phyloP scores from a whole-genome alignment of 2,888 invertebrate species.

The Brachyopa scutellaris region DNA sequence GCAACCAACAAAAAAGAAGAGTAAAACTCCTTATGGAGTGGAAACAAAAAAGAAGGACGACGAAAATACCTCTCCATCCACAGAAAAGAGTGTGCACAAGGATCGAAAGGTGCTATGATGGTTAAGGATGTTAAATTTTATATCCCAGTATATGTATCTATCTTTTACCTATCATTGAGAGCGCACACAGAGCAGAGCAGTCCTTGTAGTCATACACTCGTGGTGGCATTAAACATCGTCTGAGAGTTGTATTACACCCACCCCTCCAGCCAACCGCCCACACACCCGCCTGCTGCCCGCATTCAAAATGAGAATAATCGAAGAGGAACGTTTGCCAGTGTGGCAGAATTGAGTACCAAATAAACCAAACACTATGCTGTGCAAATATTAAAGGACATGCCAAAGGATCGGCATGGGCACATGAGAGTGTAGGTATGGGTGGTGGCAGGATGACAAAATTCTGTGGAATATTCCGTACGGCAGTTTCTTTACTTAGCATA shows the following conservation, averaged over 20 bases:
- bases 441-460: slow-evolving; percentile 18
- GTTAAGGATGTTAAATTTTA: slow-evolving; percentile 71
- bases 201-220: slow-evolving; percentile 2
- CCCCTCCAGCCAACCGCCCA: background rate
- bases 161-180: slow-evolving; percentile 25
- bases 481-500: background rate
- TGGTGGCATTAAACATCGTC: slow-evolving; percentile 59
- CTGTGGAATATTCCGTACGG: slow-evolving; percentile 14
- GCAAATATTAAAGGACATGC: slow-evolving; percentile 71
- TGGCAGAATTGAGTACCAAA: slow-evolving; percentile 69
- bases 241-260: slow-evolving; percentile 44
- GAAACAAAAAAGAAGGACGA: slow-evolving; percentile 33
- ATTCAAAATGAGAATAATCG: slow-evolving; percentile 64
- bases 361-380: slow-evolving; percentile 68
- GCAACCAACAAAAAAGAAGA: background rate
- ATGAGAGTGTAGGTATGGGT: background rate
- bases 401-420: slow-evolving; percentile 33
- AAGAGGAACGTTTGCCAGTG: slow-evolving; percentile 63
- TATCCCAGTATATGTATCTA: slow-evolving; percentile 42
- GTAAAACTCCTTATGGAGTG: slow-evolving; percentile 16
- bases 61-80: slow-evolving; percentile 33
- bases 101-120: slow-evolving; percentile 70
- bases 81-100: slow-evolving; percentile 60
- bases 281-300: too few species aligned
- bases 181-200: background rate